phyloP scores from a whole-genome alignment of 2,888 invertebrate genomes.

The Patella depressa region DNA sequence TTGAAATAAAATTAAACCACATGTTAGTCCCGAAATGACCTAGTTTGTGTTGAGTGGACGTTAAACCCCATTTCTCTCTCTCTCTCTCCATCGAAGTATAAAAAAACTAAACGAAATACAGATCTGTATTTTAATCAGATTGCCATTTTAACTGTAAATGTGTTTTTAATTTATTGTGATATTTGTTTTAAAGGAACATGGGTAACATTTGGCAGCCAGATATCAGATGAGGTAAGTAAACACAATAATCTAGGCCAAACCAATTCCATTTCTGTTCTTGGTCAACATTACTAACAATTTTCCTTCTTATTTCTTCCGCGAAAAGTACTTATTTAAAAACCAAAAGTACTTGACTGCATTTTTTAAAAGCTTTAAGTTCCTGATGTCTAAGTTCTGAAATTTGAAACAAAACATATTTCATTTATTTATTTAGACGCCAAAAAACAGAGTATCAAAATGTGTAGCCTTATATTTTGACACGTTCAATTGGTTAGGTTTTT shows the following conservation, averaged over 20 bases:
- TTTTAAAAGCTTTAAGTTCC: too few species aligned
- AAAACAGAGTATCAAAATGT: not conserved
- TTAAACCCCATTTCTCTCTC: too few species aligned
- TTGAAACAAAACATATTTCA: not conserved
- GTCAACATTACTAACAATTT: not conserved
- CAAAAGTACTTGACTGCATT: too few species aligned
- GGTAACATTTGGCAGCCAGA: slow-evolving; percentile 83
- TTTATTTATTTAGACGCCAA: not conserved
- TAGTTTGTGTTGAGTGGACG: too few species aligned
- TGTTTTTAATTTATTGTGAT: not conserved
- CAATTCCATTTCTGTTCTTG: too few species aligned
- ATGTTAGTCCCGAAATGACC: too few species aligned
- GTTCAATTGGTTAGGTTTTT: not conserved
- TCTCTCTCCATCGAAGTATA: too few species aligned
- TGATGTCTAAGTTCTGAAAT: too few species aligned
- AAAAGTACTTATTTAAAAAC: not conserved
- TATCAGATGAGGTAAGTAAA: slow-evolving; percentile 70
- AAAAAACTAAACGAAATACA: too few species aligned
- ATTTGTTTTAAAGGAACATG: slow-evolving; percentile 80
- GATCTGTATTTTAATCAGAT: too few species aligned
- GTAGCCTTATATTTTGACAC: not conserved
- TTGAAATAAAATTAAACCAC: too few species aligned
- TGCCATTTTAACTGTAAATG: not conserved
- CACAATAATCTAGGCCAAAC: too few species aligned
- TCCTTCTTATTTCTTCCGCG: not conserved